Base-by-base conservation (phyloP, 2,888 invertebrate genomes). In the Scaptomyza flava region DNA sequence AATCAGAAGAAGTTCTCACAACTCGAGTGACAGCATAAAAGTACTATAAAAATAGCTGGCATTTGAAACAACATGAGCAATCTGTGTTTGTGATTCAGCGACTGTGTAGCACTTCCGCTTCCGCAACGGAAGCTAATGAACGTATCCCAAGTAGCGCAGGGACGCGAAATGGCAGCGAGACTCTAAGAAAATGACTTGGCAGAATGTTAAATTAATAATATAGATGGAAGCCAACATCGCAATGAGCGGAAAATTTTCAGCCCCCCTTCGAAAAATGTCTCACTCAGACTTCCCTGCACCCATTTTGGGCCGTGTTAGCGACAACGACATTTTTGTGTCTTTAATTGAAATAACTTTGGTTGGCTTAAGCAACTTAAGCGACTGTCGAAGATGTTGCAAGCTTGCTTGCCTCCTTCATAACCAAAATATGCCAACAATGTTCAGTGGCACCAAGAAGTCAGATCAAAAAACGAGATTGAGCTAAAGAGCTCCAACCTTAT, bases 41-140 rank as follows among this genome's bases (percentile, higher is more conserved):
- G 69, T 62, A 51, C 63, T 62, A 62, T 57, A 72, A 66, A 82
- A 82, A 76, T 72, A 64, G 73, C 66, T 41, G n/a, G n/a, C n/a
- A n/a, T n/a, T n/a, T n/a, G n/a, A n/a, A n/a, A n/a, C n/a, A n/a
- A n/a, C n/a, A n/a, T n/a, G n/a, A n/a, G n/a, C n/a, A n/a, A n/a
- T n/a, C n/a, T n/a, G n/a, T n/a, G n/a, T 50, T 70, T 66, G 61
- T 27, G 1, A 82, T 83, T 86, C 66, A 67, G 86, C 83, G 86
- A 86, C 80, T 81, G 87, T 80, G 81, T 83, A 79, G 81, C 76
- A 87, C 87, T 87, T 87, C 89, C 89, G 87, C 48, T 79, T 70
- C 78, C 82, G 70, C 67, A 79, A 72, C 88, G 86, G 88, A 87
- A 89, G 79, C 76, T 76, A 77, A 77, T 89, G 82, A 82, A 84